These are phyloP conservation scores for Geophilus truncorum DNA, from an alignment of 2,888 invertebrate species.

Conservation along the genomic window DNA sequence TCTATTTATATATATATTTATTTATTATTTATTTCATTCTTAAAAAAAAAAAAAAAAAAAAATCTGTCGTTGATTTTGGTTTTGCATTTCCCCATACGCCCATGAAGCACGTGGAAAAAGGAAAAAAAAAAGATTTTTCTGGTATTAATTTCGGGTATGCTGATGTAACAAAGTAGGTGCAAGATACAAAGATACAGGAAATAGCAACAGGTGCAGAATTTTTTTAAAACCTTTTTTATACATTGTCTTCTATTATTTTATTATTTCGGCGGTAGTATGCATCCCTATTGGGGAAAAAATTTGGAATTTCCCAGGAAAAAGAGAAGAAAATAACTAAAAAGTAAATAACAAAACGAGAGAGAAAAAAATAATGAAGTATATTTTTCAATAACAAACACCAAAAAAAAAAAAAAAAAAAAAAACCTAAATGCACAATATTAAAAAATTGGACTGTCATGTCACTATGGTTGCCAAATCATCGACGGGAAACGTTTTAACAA, in stretches of 20 bases:
- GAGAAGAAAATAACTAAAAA: neutral
- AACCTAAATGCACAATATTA: neutral
- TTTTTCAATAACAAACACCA: neutral
- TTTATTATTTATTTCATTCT: neutral
- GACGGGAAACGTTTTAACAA: slow-evolving; percentile 23
- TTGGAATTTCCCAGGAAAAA: neutral
- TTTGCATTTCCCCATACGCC: too few species aligned
- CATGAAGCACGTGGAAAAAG: too few species aligned
- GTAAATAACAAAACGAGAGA: neutral
- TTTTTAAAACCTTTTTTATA: neutral
- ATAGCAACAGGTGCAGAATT: neutral
- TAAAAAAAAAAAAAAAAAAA: too few species aligned
- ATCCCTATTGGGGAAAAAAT: neutral
- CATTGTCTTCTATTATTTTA: neutral
- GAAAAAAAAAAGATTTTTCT: too few species aligned
- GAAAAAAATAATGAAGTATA: neutral
- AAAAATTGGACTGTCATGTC: slow-evolving; percentile 4
- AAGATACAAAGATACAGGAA: neutral
- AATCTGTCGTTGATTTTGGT: too few species aligned
- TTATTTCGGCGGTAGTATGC: neutral
- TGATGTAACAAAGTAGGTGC: neutral
- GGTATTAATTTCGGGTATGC: neutral
- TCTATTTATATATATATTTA: neutral
- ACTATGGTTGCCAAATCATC: slow-evolving; percentile 27
- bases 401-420: neutral